Conservation (phyloP, 2,113 vertebrate species). For the Nyctibius bracteatus region DNA sequence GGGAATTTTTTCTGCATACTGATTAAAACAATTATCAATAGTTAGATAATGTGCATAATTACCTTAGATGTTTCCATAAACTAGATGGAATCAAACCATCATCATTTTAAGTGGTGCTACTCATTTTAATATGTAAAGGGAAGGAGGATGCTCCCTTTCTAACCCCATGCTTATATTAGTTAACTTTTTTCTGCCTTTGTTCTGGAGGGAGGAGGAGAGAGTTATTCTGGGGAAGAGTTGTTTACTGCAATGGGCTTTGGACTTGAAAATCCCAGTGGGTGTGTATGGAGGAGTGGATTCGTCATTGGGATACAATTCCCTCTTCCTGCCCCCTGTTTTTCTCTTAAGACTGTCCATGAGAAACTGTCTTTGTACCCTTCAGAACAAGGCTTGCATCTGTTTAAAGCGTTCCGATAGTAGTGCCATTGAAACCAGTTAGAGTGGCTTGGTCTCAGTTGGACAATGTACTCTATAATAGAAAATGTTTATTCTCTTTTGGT, state of each 20-base stretch:
- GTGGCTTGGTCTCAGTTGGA: neutral
- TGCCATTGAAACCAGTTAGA: neutral
- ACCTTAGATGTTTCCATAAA: neutral
- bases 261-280: neutral
- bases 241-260: neutral
- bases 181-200: neutral
- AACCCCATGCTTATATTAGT: neutral
- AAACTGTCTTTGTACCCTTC: neutral
- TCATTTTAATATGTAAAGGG: neutral
- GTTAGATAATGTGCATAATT: neutral
- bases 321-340: neutral
- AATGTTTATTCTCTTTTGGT: neutral
- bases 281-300: neutral
- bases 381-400: neutral
- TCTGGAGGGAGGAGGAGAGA: neutral
- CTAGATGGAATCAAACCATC: neutral
- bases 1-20: neutral
- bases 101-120: neutral
- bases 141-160: neutral
- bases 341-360: neutral
- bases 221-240: neutral
- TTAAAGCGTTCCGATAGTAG: neutral
- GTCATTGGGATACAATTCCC: neutral
- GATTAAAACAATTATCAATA: neutral
- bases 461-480: neutral